A percentile compares a stretch with the other conserved stretches of the same genome.
These are phyloP conservation scores for Zaprionus inermis DNA, from an alignment of 1,140 invertebrate genomes.

Conservation along the genomic window DNA sequence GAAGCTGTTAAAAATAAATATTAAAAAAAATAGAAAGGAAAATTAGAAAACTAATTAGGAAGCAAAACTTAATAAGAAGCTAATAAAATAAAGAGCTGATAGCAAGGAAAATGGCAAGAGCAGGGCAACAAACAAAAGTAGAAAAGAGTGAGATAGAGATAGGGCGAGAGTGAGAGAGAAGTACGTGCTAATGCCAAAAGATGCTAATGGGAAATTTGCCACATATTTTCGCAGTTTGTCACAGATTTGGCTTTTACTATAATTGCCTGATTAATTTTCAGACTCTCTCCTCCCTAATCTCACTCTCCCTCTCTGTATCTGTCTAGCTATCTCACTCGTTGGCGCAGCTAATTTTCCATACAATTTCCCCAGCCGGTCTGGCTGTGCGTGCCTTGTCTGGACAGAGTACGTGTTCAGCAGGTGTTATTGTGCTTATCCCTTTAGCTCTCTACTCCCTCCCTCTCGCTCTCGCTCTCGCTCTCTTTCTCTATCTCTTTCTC, in stretches of 20 bases:
- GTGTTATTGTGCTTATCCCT: neutral
- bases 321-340: neutral
- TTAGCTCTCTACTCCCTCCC: neutral
- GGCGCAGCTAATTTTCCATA: conserved; percentile 71
- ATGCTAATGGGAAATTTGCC: neutral
- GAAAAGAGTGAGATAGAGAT: neutral
- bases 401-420: neutral
- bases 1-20: too few relatives aligned
- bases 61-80: too few relatives aligned
- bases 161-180: neutral
- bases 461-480: neutral
- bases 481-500: neutral
- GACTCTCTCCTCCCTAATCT: neutral
- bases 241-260: neutral
- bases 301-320: neutral
- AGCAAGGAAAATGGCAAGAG: too few relatives aligned
- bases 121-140: neutral
- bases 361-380: conserved; percentile 59
- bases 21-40: too few relatives aligned
- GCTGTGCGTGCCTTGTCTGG: neutral
- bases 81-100: too few relatives aligned
- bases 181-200: neutral
- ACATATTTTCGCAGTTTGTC: neutral
- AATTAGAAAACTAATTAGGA: too few relatives aligned
- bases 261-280: neutral